A percentile compares a stretch with the other conserved stretches of the same genome.
Evolutionary conservation across 2,797 vertebrate species (phyloP).

Genomic region (Hoplostethus mediterraneus): DNA sequence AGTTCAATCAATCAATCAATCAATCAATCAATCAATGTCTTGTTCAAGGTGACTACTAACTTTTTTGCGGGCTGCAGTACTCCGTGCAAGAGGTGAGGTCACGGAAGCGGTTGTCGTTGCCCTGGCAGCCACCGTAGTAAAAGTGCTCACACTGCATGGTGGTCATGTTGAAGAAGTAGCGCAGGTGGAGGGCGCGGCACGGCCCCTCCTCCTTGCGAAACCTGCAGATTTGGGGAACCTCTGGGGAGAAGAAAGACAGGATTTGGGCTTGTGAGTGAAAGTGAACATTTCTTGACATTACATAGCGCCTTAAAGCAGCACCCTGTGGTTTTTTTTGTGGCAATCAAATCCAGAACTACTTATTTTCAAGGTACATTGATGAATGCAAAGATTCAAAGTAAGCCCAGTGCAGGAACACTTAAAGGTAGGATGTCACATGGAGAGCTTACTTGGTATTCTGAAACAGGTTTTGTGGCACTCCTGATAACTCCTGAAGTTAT

Average conservation of each 20-base stretch:
- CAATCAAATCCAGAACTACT: background rate
- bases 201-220: conserved; percentile 80
- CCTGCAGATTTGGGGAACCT: conserved; percentile 89
- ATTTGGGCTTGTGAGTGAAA: background rate
- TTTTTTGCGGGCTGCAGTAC: conserved; percentile 87
- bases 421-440: background rate
- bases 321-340: too few species aligned
- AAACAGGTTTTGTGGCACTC: conserved; percentile 90
- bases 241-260: conserved; percentile 71
- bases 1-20: too few species aligned
- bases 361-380: background rate
- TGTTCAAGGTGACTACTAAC: conserved; percentile 69
- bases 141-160: conserved; percentile 91
- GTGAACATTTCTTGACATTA: background rate
- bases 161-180: conserved; percentile 92
- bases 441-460: conserved; percentile 90
- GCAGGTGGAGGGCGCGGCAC: conserved; percentile 78
- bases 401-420: background rate
- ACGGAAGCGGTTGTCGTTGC: conserved; percentile 88
- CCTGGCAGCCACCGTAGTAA: conserved; percentile 84
- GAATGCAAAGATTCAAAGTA: too few species aligned
- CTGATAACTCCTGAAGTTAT: conserved; percentile 87
- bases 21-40: too few species aligned
- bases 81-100: conserved; percentile 83
- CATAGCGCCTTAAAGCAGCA: background rate